Percentiles rank a stretch among this genome's conserved stretches.
phyloP scores from a whole-genome alignment of 2,113 vertebrate genomes.

The Pitta sordida region DNA sequence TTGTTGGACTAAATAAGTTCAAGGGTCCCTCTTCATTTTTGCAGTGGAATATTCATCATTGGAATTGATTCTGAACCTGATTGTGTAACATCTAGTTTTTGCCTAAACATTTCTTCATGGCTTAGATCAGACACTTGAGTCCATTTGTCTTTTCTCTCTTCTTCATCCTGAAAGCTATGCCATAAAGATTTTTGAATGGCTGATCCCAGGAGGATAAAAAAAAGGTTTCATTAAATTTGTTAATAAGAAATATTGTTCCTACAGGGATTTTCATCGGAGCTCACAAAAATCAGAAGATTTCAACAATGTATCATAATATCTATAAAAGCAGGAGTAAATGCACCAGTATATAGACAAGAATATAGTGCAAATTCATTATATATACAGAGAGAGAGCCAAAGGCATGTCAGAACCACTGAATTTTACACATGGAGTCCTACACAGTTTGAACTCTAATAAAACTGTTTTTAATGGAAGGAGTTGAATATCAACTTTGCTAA shows the following conservation, averaged over 20 bases:
- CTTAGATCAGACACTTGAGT: neutral
- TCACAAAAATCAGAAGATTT: neutral
- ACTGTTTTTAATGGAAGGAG: neutral
- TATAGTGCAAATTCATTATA: neutral
- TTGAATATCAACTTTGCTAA: neutral
- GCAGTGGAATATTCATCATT: neutral
- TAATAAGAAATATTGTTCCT: neutral
- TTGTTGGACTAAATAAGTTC: neutral
- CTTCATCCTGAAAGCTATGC: neutral
- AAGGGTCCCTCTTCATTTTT: neutral
- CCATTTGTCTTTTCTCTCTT: neutral
- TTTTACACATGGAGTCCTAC: neutral
- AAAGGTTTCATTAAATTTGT: neutral
- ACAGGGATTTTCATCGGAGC: neutral
- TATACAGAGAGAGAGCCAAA: neutral
- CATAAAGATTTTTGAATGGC: neutral
- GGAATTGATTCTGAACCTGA: neutral
- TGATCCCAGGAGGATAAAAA: neutral
- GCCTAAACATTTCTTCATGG: neutral
- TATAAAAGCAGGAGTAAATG: neutral
- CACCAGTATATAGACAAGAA: neutral
- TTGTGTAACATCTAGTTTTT: rapidly evolving
- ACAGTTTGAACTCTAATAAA: neutral
- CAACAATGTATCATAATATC: rapidly evolving
- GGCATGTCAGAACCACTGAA: neutral